Conservation (phyloP, 2,888 invertebrate genomes). For the Caenorhabditis imperialis region DNA sequence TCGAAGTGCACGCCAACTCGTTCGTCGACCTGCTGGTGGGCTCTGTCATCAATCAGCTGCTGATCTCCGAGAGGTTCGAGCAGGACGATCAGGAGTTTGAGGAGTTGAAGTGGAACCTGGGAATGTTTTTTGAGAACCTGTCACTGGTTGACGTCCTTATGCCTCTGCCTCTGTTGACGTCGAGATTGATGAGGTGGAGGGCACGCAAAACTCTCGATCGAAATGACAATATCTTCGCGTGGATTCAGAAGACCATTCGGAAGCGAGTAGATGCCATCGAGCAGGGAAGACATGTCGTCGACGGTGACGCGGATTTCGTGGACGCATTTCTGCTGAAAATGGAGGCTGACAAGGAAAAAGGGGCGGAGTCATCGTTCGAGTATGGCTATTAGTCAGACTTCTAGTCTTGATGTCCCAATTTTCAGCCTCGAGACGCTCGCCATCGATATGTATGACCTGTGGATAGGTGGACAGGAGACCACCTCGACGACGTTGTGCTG, state of each 20-base stretch:
- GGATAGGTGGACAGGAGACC: slow-evolving; percentile 62
- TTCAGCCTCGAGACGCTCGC: too few relatives aligned
- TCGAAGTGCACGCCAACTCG: slow-evolving; percentile 21
- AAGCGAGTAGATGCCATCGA: slow-evolving; percentile 30
- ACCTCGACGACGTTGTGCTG: slow-evolving; percentile 54
- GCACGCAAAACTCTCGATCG: too few relatives aligned
- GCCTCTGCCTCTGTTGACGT: slow-evolving; percentile 14
- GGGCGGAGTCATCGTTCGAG: too few relatives aligned
- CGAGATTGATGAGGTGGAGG: slow-evolving; percentile 37
- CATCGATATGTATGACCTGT: slow-evolving; percentile 52
- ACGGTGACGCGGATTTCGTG: too few relatives aligned
- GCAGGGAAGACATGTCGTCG: too few relatives aligned
- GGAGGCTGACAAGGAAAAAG: too few relatives aligned
- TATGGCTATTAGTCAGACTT: too few relatives aligned
- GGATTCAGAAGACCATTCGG: slow-evolving; percentile 22
- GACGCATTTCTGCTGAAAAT: too few relatives aligned
- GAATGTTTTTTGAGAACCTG: slow-evolving; percentile 19
- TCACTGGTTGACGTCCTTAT: slow-evolving; percentile 38
- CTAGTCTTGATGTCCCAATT: too few relatives aligned
- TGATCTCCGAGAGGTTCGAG: slow-evolving; percentile 45
- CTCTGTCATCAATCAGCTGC: slow-evolving; percentile 51
- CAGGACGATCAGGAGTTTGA: slow-evolving; percentile 29
- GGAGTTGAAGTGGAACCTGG: slow-evolving; percentile 20
- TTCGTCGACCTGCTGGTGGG: slow-evolving; percentile 55
- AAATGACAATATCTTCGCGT: too few relatives aligned